Evolutionary conservation across 2,113 vertebrate species (phyloP), one percentile per base, ranked within the genome.

Genomic region (Xenotilapia flavipinnis): DNA sequence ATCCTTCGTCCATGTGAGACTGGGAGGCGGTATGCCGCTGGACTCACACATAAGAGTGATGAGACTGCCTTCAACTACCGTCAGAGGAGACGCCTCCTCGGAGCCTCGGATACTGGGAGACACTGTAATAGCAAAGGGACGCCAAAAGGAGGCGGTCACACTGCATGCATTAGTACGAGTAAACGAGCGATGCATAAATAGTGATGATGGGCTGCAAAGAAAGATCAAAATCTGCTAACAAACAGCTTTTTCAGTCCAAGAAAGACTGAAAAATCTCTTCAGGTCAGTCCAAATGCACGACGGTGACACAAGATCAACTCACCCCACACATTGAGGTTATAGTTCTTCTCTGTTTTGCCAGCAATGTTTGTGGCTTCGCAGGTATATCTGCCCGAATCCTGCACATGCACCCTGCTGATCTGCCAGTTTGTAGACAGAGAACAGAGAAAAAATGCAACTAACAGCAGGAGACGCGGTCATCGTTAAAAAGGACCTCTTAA

Each of bases 251-350:
- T 42, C 38, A 26, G 21, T 62, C 9, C 15, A 19, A 1, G 5
- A 33, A 60, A 60, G 56, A 17, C 21, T 6, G 5, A 5, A 62
- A 60, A 45, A 73, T 14, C 68, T 73, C 36, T 70, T 68, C 53
- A 79, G 31, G 56, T 68, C 7, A 68, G 33, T 40, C 23, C 42
- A 87, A 77, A 87, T n/a, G 49, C 15, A 15, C 1, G 7, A 58
- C 6, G 11, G 54, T 21, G 19, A 53, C 21, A 81, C 3, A 79
- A 23, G 4, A 47, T 5, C 65, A 11, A 92, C 98, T 97, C 94
- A 99, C 99, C 98, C 98, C 97, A 98, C 42, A 99, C 95, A 79
- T 98, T 99, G 75, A 99, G 97, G 91, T 99, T 99, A 86, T 98
- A 99, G 93, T 98, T 98, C 94, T 98, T 99, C 90, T 98, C 97